Evolutionary conservation across 2,113 vertebrate genomes (phyloP).

Genomic region (Apteryx owenii): DNA sequence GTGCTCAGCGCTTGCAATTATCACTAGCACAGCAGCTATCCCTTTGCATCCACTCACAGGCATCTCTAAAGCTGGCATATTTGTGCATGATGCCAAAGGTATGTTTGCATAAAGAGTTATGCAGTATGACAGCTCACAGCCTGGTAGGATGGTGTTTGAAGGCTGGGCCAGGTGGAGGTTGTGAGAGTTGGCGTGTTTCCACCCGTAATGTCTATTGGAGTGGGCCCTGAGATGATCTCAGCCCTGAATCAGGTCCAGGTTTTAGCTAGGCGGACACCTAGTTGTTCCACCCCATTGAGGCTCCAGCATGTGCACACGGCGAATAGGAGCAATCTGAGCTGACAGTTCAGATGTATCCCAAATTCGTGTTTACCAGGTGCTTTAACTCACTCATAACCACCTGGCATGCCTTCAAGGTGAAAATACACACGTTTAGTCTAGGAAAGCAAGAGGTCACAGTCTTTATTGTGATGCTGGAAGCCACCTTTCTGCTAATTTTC

Average conservation of each 20-base stretch:
- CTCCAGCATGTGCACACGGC: background rate
- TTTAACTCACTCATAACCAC: background rate
- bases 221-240: background rate
- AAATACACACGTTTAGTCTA: background rate
- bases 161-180: conserved; percentile 35
- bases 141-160: background rate
- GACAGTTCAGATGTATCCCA: background rate
- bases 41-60: background rate
- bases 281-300: background rate
- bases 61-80: background rate
- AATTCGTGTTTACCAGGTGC: background rate
- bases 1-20: background rate
- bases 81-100: background rate
- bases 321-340: background rate
- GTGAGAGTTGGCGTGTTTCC: conserved; percentile 27
- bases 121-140: conserved; percentile 16
- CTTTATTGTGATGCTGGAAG: background rate
- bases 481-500: background rate
- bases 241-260: conserved; percentile 2
- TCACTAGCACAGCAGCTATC: background rate
- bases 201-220: background rate
- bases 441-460: background rate
- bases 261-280: background rate
- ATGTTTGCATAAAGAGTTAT: conserved; percentile 10
- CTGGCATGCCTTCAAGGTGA: background rate